Evolutionary conservation across 2,797 vertebrate species (phyloP).

Genomic region (Rhinella marina): DNA sequence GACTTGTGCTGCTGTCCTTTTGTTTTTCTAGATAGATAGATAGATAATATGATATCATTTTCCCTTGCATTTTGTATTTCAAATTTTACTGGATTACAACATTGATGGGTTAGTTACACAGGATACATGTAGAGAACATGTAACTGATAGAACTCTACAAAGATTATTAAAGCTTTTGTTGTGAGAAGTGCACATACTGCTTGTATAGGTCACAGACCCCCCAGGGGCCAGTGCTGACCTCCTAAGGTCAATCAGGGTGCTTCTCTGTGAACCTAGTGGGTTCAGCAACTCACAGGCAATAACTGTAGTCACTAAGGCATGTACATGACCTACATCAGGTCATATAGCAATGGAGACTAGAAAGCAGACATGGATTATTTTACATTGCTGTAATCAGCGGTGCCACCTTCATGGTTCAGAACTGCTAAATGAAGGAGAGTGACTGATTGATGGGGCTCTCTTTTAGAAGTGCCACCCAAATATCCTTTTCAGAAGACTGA

Average conservation of each 20-base stretch:
- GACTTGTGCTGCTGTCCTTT: too few relatives aligned
- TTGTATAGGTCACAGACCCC: conserved; percentile 22
- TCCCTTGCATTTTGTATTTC: background rate
- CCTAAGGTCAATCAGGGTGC: conserved; percentile 18
- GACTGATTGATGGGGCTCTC: too few relatives aligned
- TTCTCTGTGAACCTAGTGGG: conserved; percentile 15
- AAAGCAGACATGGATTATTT: background rate
- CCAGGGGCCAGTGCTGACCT: conserved; percentile 34
- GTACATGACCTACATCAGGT: background rate
- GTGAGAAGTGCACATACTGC: conserved; percentile 10
- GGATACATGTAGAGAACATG: background rate
- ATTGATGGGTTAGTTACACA: too few relatives aligned
- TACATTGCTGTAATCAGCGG: background rate
- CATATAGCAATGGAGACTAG: background rate
- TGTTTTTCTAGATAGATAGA: background rate
- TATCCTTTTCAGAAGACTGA: too few relatives aligned
- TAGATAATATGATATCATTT: background rate
- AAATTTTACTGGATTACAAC: too few relatives aligned
- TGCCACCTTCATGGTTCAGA: background rate
- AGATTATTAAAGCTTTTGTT: background rate
- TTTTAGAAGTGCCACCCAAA: background rate
- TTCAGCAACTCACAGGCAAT: conserved; percentile 25
- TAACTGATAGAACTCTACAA: background rate
- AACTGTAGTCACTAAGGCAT: background rate
- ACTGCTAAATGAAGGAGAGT: background rate